These are phyloP conservation scores for Australoheros scitulus DNA, from an alignment of 2,113 vertebrate species.

Conservation along the genomic window DNA sequence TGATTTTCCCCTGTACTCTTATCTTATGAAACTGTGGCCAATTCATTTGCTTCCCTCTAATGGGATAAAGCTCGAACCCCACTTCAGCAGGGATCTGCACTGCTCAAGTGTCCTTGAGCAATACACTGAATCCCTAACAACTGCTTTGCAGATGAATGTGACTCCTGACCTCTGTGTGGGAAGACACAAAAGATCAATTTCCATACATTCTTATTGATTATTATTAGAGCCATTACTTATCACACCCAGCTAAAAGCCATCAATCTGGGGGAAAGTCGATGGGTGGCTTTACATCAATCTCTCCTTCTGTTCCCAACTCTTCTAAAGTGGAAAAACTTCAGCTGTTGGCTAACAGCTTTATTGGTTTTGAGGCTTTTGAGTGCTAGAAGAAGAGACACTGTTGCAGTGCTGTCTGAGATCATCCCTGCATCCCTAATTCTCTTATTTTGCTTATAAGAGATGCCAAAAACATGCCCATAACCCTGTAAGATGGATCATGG, in stretches of 20 bases:
- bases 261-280: not conserved
- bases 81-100: not conserved
- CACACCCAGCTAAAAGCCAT: not conserved
- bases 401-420: too few species aligned
- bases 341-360: not conserved
- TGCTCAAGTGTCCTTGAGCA: not conserved
- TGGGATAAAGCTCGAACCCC: not conserved
- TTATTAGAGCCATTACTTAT: not conserved
- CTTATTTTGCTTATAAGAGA: too few species aligned
- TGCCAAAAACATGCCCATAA: too few species aligned
- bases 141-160: not conserved
- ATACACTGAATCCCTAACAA: not conserved
- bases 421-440: too few species aligned
- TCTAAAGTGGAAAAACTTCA: not conserved
- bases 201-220: not conserved
- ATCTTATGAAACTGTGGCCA: not conserved
- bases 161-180: not conserved
- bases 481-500: too few species aligned
- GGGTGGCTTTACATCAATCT: not conserved
- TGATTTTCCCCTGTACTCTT: not conserved
- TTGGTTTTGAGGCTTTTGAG: not conserved
- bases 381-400: not conserved
- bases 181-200: not conserved
- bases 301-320: not conserved
- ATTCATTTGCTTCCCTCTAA: constrained; percentile 4